Evolutionary conservation across 2,888 invertebrate genomes (phyloP), one percentile per base, ranked within the genome.

Genomic region (Tethea ocularis): DNA sequence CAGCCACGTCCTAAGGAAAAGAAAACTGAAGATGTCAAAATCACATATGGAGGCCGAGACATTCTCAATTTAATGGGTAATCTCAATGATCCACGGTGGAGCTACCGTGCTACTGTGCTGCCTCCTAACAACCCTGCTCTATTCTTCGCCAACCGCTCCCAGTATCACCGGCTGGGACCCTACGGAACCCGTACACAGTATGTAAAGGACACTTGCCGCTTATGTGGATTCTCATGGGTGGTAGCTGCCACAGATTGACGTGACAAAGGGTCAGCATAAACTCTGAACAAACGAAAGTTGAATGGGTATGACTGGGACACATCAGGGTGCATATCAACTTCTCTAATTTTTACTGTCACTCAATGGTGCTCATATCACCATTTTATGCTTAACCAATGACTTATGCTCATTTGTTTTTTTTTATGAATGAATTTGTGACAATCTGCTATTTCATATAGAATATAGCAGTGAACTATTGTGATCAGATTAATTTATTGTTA

Each of bases 71-170:
- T 95, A 77, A 93, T 91, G 80, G 89, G 84, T 56, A 95, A 94
- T 74, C 83, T 95, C 67, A 89, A 87, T 26, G 90, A 93, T 72
- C 82, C 89, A 24, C 86, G 88, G 64, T 95, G 95, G 95, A 93
- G 90, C 76, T 91, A 94, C 78, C 91, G 89, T 61, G 88, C 93
- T 56, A 93, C 94, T 11, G 82, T 83, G 72, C 87, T 95, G 85
- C 94, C 94, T 6, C 89, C 93, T 10, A 93, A 93, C 82, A 94
- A 94, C 76, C 91, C 93, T 13, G 85, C 89, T n/a, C 86, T 93
- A 74, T 94, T 94, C 90, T 94, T 94, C 77, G 93, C 94, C 70
- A 95, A 95, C 85, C 93, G 94, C 74, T 95, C 95, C 53, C 94
- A 95, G 82, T 94, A 94, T 74, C 94, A 94, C 81, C 93, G 94